Evolutionary conservation across 2,113 vertebrate species (phyloP).

Genomic region (Gasterosteus nipponicus): DNA sequence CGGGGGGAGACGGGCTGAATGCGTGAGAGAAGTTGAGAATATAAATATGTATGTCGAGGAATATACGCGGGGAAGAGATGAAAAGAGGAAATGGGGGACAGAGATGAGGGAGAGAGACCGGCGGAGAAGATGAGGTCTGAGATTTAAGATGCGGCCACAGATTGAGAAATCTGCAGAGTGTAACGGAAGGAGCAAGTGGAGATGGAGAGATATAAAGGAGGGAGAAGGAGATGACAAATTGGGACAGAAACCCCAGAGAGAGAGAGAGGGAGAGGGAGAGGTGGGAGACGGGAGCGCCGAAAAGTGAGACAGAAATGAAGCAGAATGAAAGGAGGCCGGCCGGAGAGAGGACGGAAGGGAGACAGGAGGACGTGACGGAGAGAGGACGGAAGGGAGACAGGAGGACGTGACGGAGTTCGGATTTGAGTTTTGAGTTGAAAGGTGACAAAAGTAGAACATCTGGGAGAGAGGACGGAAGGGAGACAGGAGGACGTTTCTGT

Average conservation of each 20-base stretch:
- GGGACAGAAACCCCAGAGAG: constrained; percentile 27
- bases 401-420: too few species aligned
- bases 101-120: constrained; percentile 19
- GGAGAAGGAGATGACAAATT: constrained; percentile 39
- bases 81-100: constrained; percentile 12
- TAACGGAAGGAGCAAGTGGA: constrained; percentile 46
- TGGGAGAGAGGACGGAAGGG: too few species aligned
- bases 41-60: constrained; percentile 55
- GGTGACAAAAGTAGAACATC: too few species aligned
- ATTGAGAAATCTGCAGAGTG: constrained; percentile 50
- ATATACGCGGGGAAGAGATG: constrained; percentile 23
- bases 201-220: constrained; percentile 35
- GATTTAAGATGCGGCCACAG: constrained; percentile 48
- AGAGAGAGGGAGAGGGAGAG: neutral
- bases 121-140: constrained; percentile 42
- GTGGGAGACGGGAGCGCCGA: neutral
- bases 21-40: constrained; percentile 47
- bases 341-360: neutral
- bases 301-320: neutral
- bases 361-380: neutral
- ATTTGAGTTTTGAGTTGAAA: too few species aligned
- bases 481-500: too few species aligned
- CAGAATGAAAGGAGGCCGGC: neutral
- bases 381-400: too few species aligned
- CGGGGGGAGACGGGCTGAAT: constrained; percentile 27